Conservation (phyloP, 2,888 invertebrate species). For the Tetramorium bicarinatum region DNA sequence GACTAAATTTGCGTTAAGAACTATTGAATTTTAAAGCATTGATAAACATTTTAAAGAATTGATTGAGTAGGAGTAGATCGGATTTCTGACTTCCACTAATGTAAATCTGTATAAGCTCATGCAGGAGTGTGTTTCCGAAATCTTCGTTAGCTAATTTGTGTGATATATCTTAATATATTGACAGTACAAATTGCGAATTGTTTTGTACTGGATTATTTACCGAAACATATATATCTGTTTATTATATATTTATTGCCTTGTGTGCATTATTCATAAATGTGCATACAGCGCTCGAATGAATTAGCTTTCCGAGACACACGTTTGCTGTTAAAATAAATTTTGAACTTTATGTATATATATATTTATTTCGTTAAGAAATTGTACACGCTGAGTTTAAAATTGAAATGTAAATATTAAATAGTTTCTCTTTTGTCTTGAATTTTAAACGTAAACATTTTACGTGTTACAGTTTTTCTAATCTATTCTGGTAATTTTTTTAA, state of each 20-base stretch:
- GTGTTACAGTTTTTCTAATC: neutral
- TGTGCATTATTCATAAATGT: conserved; percentile 28
- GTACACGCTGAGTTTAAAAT: neutral
- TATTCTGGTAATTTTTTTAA: neutral
- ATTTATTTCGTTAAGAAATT: conserved; percentile 1
- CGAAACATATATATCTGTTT: conserved; percentile 24
- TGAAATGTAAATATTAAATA: conserved; percentile 31
- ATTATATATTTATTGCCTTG: conserved; percentile 38
- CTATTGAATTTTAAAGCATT: conserved; percentile 26
- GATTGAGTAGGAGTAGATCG: conserved; percentile 45
- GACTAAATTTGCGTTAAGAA: conserved; percentile 38
- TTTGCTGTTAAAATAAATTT: conserved; percentile 24
- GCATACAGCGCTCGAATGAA: conserved; percentile 17
- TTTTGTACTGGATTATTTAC: conserved; percentile 51
- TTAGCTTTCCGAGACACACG: conserved; percentile 27
- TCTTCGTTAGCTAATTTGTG: conserved; percentile 35
- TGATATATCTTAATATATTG: conserved; percentile 37
- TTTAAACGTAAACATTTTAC: conserved; percentile 21
- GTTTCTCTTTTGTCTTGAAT: neutral
- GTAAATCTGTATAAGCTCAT: conserved; percentile 68
- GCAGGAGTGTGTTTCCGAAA: conserved; percentile 54
- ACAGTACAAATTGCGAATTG: conserved; percentile 20
- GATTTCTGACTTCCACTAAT: conserved; percentile 71
- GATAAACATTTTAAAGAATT: conserved; percentile 16
- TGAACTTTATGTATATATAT: conserved; percentile 18